Evolutionary conservation across 2,888 invertebrate species (phyloP).

Genomic region (Calameuta idolon): DNA sequence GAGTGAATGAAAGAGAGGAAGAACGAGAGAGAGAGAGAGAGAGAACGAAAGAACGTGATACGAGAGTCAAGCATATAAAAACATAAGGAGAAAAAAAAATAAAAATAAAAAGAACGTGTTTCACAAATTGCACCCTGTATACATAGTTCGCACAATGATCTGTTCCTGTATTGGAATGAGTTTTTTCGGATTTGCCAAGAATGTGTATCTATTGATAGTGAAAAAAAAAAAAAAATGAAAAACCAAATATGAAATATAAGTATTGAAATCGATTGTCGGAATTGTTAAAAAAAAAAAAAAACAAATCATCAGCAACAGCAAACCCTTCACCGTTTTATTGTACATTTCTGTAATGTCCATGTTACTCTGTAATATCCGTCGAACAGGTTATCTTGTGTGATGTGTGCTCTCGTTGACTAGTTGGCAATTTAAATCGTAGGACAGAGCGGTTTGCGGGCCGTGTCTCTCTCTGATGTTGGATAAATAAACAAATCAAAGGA

Average conservation of each 20-base stretch:
- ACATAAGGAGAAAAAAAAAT: background rate
- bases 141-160: constrained; percentile 64
- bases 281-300: constrained; percentile 30
- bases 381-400: background rate
- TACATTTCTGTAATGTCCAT: background rate
- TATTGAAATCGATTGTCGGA: constrained; percentile 39
- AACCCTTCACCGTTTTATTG: background rate
- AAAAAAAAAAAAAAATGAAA: constrained; percentile 29
- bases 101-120: constrained; percentile 26
- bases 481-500: background rate
- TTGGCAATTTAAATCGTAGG: background rate
- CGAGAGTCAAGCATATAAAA: background rate
- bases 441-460: background rate
- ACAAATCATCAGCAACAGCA: constrained; percentile 34
- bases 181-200: constrained; percentile 62
- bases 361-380: background rate
- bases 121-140: constrained; percentile 58
- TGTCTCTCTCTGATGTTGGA: background rate
- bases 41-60: constrained; percentile 11
- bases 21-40: constrained; percentile 1
- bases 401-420: background rate
- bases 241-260: constrained; percentile 33
- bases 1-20: background rate
- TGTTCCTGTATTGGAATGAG: constrained; percentile 61
- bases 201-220: constrained; percentile 35